phyloP scores from a whole-genome alignment of 1,140 invertebrate species.

The Drosophila lacertosa region DNA sequence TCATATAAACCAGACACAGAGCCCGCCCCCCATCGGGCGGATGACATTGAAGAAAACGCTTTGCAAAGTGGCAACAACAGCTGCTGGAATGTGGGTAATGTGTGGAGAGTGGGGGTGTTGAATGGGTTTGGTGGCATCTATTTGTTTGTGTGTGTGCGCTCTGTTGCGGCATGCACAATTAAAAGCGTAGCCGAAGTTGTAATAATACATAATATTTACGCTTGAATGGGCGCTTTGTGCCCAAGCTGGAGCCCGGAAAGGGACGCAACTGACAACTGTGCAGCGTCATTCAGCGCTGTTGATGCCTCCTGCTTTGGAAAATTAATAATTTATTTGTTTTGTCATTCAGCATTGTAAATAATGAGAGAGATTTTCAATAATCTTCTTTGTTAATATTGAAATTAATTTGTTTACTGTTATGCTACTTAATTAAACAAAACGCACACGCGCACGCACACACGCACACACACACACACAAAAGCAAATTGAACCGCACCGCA shows the following conservation, averaged over 20 bases:
- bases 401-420: conserved; percentile 83
- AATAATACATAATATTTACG: conserved; percentile 79
- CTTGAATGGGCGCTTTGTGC: conserved; percentile 77
- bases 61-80: conserved; percentile 43
- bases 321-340: conserved; percentile 83
- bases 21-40: conserved; percentile 10
- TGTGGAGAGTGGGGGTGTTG: conserved; percentile 10
- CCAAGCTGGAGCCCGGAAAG: neutral
- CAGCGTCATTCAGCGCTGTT: conserved; percentile 62
- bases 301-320: conserved; percentile 50
- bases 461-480: conserved; percentile 13
- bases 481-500: conserved; percentile 2
- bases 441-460: conserved; percentile 23
- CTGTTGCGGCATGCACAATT: conserved; percentile 72
- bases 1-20: conserved; percentile 35
- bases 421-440: conserved; percentile 82
- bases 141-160: conserved; percentile 22
- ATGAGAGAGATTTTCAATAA: conserved; percentile 82
- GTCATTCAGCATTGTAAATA: conserved; percentile 81
- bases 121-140: conserved; percentile 4
- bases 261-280: conserved; percentile 37
- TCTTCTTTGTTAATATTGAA: conserved; percentile 83
- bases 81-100: conserved; percentile 30
- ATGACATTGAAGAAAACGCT: conserved; percentile 68
- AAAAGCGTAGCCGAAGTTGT: conserved; percentile 77